Percentiles rank a stretch among this genome's conserved stretches.
Conservation (phyloP, 2,113 vertebrate genomes). For the Thryonomys swinderianus region DNA sequence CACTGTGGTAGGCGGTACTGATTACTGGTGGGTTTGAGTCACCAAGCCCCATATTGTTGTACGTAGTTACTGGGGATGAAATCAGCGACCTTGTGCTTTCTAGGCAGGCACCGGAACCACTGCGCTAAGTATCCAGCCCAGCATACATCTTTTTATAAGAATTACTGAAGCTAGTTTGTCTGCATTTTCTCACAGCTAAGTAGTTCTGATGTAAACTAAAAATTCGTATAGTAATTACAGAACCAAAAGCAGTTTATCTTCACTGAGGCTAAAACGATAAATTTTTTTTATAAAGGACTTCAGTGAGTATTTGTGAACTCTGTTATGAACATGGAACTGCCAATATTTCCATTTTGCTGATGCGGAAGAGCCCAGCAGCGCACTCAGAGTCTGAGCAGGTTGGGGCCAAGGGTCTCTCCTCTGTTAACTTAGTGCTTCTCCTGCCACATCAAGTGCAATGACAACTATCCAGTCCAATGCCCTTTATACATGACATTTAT, state of each 20-base stretch:
- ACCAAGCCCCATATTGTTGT: no score
- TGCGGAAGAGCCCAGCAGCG: background rate
- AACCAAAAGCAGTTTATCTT: background rate
- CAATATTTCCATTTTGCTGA: background rate
- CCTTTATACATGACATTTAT: background rate
- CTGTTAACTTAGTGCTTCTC: background rate
- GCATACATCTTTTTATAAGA: conserved; percentile 40
- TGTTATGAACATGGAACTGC: background rate
- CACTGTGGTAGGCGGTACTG: no score
- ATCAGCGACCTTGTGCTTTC: no score
- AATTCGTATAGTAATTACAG: background rate
- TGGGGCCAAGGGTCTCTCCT: background rate
- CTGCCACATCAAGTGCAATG: background rate
- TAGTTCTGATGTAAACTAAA: conserved; percentile 7
- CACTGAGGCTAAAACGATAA: background rate
- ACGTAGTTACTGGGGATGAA: no score
- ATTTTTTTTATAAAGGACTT: background rate
- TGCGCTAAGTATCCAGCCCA: no score
- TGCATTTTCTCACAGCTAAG: background rate
- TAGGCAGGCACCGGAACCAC: no score
- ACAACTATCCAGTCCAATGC: background rate
- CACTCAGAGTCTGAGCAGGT: background rate
- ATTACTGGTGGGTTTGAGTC: no score
- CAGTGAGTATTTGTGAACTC: background rate
- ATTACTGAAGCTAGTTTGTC: background rate